phyloP scores from a whole-genome alignment of 2,888 invertebrate species.

The Phaedon cochleariae region DNA sequence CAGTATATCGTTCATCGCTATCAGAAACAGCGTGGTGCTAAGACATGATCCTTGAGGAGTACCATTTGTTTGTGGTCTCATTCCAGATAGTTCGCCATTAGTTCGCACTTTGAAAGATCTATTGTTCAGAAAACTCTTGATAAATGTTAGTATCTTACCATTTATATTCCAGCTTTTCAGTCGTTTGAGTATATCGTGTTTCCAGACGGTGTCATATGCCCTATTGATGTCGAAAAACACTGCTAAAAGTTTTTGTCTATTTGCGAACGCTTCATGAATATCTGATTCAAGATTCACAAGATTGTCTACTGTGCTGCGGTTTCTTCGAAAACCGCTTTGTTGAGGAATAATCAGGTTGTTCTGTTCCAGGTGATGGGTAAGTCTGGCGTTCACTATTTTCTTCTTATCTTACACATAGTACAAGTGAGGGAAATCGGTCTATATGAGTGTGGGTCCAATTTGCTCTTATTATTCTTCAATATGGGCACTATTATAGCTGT shows the following conservation, averaged over 20 bases:
- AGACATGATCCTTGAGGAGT: neutral
- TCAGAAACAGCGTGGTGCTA: too few relatives aligned
- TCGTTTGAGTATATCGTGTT: neutral
- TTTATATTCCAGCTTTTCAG: neutral
- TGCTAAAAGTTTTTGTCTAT: conserved; percentile 6
- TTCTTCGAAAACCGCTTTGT: neutral
- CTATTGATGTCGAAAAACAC: conserved; percentile 5
- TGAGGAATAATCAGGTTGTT: neutral
- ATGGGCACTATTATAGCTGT: neutral
- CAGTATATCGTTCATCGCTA: too few relatives aligned
- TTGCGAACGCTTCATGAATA: conserved; percentile 3
- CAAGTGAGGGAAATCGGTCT: neutral
- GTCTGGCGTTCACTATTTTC: conserved; percentile 4
- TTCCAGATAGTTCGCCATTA: neutral
- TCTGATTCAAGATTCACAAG: neutral
- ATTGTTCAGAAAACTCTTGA: neutral
- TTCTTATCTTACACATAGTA: neutral
- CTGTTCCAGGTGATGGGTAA: neutral
- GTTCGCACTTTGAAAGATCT: neutral
- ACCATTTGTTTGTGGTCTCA: neutral
- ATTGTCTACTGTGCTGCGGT: neutral
- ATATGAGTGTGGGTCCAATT: neutral
- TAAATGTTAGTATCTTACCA: neutral
- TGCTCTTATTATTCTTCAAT: neutral
- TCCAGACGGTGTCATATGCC: conserved; percentile 5